Conservation (phyloP, 2,797 vertebrate species). For the Phoebastria nigripes region DNA sequence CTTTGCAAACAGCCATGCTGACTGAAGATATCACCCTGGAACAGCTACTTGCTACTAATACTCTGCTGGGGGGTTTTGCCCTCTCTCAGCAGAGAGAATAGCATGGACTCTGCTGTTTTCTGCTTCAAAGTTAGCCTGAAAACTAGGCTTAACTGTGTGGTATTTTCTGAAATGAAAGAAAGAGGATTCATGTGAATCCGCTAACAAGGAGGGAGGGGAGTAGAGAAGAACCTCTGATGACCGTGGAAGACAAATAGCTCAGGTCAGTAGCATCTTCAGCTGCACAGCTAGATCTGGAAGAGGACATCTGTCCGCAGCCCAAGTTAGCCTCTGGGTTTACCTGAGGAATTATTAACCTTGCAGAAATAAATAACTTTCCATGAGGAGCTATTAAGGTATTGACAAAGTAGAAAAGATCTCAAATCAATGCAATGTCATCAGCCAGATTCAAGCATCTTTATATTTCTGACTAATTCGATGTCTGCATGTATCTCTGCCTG, state of each 20-base stretch:
- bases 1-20: neutral
- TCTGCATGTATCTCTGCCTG: neutral
- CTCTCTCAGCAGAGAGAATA: neutral
- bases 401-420: neutral
- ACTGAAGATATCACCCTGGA: neutral
- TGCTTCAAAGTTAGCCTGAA: neutral
- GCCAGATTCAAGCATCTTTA: neutral
- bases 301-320: neutral
- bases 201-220: neutral
- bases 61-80: neutral
- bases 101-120: neutral
- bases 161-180: neutral
- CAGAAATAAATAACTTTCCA: neutral
- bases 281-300: neutral
- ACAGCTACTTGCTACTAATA: neutral
- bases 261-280: neutral
- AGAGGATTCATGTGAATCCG: neutral
- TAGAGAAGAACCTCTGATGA: neutral
- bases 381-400: neutral
- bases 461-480: neutral
- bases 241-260: neutral
- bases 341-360: neutral
- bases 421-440: neutral
- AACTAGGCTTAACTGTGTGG: neutral
- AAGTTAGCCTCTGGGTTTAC: neutral